Conservation (phyloP, 2,797 vertebrate genomes). For the Onychomys torridus region DNA sequence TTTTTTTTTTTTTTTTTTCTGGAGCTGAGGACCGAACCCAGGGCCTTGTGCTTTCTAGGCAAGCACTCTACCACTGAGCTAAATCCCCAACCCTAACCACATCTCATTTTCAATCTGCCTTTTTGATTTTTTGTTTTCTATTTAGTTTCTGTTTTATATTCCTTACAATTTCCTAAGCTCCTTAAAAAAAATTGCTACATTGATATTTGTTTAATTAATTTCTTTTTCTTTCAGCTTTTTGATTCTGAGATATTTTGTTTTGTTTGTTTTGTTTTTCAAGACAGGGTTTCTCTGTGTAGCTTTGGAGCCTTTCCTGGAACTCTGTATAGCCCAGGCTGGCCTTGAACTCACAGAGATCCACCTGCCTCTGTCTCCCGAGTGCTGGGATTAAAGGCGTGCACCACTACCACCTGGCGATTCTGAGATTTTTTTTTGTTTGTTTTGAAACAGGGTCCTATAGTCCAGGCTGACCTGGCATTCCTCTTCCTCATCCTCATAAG, state of each 20-base stretch:
- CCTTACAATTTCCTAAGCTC: background rate
- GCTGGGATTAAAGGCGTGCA: too few relatives aligned
- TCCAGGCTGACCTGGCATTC: background rate
- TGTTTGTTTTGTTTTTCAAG: background rate
- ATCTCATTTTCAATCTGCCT: background rate
- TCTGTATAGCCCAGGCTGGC: too few relatives aligned
- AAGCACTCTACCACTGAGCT: too few relatives aligned
- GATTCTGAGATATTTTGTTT: background rate
- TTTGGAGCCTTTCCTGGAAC: too few relatives aligned
- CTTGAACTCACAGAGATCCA: too few relatives aligned
- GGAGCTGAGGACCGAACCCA: too few relatives aligned
- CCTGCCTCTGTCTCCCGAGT: too few relatives aligned
- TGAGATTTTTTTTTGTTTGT: background rate
- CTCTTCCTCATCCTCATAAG: background rate
- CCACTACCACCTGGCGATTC: background rate
- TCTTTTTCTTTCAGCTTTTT: background rate
- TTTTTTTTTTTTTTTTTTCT: constrained; percentile 29
- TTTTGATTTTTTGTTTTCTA: constrained; percentile 21
- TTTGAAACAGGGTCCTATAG: background rate
- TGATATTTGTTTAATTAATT: constrained; percentile 37
- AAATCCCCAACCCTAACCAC: too few relatives aligned
- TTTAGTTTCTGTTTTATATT: constrained; percentile 2
- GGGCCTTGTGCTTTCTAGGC: too few relatives aligned
- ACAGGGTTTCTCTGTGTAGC: too few relatives aligned
- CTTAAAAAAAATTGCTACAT: background rate